Conservation (phyloP, 2,113 vertebrate species). For the Carassius auratus region DNA sequence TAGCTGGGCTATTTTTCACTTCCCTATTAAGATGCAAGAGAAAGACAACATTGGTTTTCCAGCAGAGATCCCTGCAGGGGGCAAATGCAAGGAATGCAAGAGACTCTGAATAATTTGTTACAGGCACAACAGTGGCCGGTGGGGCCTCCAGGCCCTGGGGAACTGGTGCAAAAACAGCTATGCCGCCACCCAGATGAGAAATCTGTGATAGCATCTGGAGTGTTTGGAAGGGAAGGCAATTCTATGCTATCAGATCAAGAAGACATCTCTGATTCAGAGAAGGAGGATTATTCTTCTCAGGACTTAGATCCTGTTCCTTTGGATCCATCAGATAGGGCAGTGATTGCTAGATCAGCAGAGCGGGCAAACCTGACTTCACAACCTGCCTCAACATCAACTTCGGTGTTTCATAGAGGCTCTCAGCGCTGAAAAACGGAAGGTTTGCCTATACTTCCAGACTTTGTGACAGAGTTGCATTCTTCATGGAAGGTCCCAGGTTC, state of each 20-base stretch:
- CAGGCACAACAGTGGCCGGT: too few relatives aligned
- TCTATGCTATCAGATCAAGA: background rate
- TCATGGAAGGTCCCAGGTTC: too few relatives aligned
- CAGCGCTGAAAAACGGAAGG: background rate
- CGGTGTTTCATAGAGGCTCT: background rate
- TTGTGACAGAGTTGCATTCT: too few relatives aligned
- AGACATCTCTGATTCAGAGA: background rate
- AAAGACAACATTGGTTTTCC: too few relatives aligned
- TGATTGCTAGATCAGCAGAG: background rate
- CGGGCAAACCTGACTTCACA: background rate
- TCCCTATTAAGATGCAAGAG: too few relatives aligned
- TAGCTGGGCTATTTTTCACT: too few relatives aligned
- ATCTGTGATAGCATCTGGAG: background rate
- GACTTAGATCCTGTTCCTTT: background rate
- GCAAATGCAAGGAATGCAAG: background rate
- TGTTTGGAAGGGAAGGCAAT: background rate
- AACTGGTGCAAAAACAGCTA: background rate
- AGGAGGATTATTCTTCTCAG: background rate
- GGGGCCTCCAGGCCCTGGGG: background rate
- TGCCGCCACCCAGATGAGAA: too few relatives aligned
- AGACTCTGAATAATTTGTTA: background rate
- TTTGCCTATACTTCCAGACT: too few relatives aligned
- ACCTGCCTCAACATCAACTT: background rate
- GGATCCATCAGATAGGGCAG: background rate
- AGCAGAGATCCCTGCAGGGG: too few relatives aligned